These are phyloP conservation scores for Lissonota sp. DNA, from an alignment of 2,888 invertebrate species.

Conservation along the genomic window DNA sequence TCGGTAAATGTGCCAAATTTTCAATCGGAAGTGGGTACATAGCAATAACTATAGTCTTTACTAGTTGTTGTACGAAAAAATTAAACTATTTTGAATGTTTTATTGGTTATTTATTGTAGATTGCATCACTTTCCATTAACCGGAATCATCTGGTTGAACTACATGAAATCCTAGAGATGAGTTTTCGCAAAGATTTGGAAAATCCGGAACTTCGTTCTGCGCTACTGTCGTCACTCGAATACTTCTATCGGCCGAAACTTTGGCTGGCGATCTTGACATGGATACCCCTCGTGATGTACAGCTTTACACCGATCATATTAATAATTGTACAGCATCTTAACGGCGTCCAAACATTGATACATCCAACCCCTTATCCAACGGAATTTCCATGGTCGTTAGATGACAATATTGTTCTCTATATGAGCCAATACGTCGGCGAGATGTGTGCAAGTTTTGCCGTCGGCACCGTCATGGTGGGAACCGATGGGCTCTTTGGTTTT, in stretches of 20 bases:
- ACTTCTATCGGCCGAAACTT: conserved; percentile 18
- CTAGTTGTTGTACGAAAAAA: too few species aligned
- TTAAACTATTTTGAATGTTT: too few species aligned
- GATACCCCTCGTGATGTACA: conserved; percentile 18
- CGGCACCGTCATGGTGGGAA: conserved; percentile 59
- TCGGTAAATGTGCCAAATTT: too few species aligned
- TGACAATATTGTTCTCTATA: conserved; percentile 53
- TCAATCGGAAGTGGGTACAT: too few species aligned
- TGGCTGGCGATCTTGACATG: conserved; percentile 32
- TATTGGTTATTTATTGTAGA: too few species aligned
- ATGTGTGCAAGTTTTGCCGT: conserved; percentile 15
- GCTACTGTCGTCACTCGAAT: conserved; percentile 20
- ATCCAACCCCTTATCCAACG: conserved; percentile 54
- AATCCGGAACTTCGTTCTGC: conserved; percentile 21
- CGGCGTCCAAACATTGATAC: conserved; percentile 34
- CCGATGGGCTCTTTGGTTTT: conserved; percentile 69
- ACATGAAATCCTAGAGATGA: neutral
- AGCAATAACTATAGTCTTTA: too few species aligned
- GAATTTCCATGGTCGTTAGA: conserved; percentile 65
- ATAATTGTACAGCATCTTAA: conserved; percentile 30
- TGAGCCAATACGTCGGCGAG: conserved; percentile 58
- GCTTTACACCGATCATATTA: conserved; percentile 29
- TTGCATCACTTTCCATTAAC: conserved; percentile 28
- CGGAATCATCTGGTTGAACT: conserved; percentile 29
- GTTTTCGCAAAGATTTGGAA: conserved; percentile 1